These are phyloP conservation scores for Sesamia inferens DNA, from an alignment of 2,888 invertebrate genomes.

Conservation along the genomic window DNA sequence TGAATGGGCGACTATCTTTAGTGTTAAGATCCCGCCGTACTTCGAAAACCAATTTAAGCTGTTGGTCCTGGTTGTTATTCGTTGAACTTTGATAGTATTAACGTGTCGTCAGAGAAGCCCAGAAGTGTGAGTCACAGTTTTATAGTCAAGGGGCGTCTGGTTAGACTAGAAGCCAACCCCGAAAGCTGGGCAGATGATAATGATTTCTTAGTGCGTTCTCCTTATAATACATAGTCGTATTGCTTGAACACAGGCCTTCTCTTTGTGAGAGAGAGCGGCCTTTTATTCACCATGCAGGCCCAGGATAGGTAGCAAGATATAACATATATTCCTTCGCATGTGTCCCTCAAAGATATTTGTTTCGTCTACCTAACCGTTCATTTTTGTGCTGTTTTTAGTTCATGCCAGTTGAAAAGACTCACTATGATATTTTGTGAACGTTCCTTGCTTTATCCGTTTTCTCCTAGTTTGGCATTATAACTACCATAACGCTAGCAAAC, in stretches of 20 bases:
- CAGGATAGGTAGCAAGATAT: not conserved
- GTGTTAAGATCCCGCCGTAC: too few relatives aligned
- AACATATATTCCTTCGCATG: not conserved
- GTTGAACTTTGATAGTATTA: too few relatives aligned
- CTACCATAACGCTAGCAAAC: constrained; percentile 21
- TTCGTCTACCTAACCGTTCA: too few relatives aligned
- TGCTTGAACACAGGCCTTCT: not conserved
- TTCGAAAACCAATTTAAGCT: too few relatives aligned
- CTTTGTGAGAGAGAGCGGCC: not conserved
- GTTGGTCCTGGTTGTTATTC: too few relatives aligned
- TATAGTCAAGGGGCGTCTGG: too few relatives aligned
- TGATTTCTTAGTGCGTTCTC: too few relatives aligned
- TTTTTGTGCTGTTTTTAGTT: not conserved
- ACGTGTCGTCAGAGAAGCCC: too few relatives aligned
- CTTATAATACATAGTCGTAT: not conserved
- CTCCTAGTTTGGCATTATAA: constrained; percentile 25
- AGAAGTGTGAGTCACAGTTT: too few relatives aligned
- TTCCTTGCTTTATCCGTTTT: not conserved
- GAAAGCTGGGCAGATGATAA: too few relatives aligned
- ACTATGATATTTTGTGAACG: not conserved
- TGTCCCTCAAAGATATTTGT: not conserved
- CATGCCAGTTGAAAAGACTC: not conserved
- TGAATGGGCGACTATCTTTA: too few relatives aligned
- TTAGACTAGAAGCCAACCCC: too few relatives aligned
- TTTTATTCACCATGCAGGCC: not conserved